Percentiles rank a stretch among this genome's conserved stretches.
These are phyloP conservation scores for Engraulis encrasicolus DNA, from an alignment of 2,113 vertebrate genomes.

Conservation along the genomic window DNA sequence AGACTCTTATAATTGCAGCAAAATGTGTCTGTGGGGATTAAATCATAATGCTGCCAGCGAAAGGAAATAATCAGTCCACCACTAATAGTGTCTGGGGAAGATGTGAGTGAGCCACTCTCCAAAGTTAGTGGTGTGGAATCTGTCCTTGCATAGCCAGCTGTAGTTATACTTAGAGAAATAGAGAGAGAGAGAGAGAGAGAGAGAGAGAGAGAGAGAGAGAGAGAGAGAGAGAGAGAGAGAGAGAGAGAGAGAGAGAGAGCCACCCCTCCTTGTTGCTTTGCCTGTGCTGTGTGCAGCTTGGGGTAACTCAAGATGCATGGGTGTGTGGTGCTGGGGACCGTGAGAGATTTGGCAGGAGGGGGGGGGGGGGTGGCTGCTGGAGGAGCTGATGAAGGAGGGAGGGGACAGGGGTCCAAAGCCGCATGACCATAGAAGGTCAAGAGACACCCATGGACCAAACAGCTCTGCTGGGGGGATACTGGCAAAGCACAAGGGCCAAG, in stretches of 20 bases:
- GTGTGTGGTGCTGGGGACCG: background rate
- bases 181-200: no score
- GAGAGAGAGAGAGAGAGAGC: no score
- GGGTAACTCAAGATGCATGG: constrained; percentile 45
- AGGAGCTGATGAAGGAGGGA: background rate
- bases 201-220: no score
- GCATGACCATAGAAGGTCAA: background rate
- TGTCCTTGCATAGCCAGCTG: background rate
- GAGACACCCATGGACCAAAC: background rate
- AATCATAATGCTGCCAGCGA: constrained; percentile 23
- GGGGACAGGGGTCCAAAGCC: background rate
- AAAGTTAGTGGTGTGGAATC: constrained; percentile 41
- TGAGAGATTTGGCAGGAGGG: background rate
- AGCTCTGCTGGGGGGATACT: background rate
- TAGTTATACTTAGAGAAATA: constrained; percentile 39
- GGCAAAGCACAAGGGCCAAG: background rate
- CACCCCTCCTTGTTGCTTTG: constrained; percentile 15
- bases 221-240: no score
- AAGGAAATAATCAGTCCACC: constrained; percentile 29
- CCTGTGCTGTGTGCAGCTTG: constrained; percentile 30
- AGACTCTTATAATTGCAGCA: background rate
- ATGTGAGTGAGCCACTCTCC: constrained; percentile 19
- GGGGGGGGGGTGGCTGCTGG: background rate
- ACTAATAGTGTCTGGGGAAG: constrained; percentile 16
- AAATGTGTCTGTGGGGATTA: constrained; percentile 11